A percentile compares a stretch with the other conserved stretches of the same genome.
Conservation (phyloP, 1,140 invertebrate genomes). For the Ceratosolen solmsi region DNA sequence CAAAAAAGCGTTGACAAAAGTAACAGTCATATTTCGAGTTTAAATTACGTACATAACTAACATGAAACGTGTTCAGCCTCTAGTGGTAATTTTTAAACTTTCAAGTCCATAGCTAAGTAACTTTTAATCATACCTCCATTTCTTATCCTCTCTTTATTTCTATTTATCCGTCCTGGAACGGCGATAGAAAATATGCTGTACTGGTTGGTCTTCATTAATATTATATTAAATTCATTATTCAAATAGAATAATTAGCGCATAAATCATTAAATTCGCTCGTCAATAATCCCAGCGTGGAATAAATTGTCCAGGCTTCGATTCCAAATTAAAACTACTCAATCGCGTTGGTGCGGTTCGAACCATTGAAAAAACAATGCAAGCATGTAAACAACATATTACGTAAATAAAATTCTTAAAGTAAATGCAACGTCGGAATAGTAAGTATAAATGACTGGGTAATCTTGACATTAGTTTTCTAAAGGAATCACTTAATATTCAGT, state of each 20-base stretch:
- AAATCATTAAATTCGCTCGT: too few species aligned
- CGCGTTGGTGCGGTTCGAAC: too few species aligned
- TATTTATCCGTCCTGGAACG: not conserved
- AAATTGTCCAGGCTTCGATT: too few species aligned
- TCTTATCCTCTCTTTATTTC: not conserved
- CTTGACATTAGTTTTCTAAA: not conserved
- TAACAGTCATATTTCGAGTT: slow-evolving; percentile 31
- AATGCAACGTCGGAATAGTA: not conserved
- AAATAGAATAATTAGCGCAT: too few species aligned
- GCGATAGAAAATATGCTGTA: too few species aligned
- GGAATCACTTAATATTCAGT: slow-evolving; percentile 30
- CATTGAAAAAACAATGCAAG: too few species aligned
- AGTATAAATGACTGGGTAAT: not conserved
- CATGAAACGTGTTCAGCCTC: not conserved
- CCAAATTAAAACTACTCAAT: too few species aligned
- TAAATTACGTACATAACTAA: slow-evolving; percentile 38
- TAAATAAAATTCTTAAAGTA: not conserved
- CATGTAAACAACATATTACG: too few species aligned
- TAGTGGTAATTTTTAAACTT: slow-evolving; percentile 14
- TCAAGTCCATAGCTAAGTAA: not conserved
- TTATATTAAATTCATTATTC: not conserved
- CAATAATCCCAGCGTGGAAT: too few species aligned
- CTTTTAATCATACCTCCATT: not conserved
- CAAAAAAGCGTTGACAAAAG: slow-evolving; percentile 31
- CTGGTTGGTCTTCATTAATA: too few species aligned